Percentiles rank a stretch among this genome's conserved stretches.
phyloP scores from a whole-genome alignment of 1,140 invertebrate genomes.

The Epicauta chinensis region DNA sequence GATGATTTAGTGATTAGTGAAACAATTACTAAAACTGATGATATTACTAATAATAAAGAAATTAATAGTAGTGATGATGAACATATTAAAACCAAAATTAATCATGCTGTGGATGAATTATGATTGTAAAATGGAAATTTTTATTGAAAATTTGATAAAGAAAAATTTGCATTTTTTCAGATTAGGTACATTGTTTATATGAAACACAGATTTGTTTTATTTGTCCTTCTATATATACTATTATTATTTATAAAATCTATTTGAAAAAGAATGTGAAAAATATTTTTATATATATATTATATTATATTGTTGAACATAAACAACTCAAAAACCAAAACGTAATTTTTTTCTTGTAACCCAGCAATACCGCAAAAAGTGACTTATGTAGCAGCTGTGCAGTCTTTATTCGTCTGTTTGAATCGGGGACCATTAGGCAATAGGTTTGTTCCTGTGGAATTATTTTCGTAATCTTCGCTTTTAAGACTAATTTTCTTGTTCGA shows the following conservation, averaged over 20 bases:
- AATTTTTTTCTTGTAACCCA: no score
- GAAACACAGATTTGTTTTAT: slow-evolving; percentile 2
- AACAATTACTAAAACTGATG: background rate
- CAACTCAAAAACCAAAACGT: no score
- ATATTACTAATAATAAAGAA: slow-evolving; percentile 9
- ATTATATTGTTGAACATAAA: slow-evolving; percentile 16
- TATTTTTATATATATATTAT: slow-evolving; percentile 13
- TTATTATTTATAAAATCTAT: slow-evolving; percentile 9
- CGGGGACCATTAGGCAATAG: no score
- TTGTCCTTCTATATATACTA: slow-evolving; percentile 7
- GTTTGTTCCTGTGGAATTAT: no score
- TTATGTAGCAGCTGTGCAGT: no score
- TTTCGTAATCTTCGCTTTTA: no score
- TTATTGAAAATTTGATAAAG: background rate
- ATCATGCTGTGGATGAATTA: slow-evolving; percentile 11
- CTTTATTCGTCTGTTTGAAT: no score
- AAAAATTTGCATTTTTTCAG: background rate
- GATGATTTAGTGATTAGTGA: slow-evolving; percentile 9
- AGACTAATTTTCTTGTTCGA: no score
- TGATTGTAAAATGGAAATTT: slow-evolving; percentile 13
- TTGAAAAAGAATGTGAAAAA: slow-evolving; percentile 12
- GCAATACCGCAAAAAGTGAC: no score
- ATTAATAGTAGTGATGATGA: slow-evolving; percentile 13
- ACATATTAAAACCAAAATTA: slow-evolving; percentile 13
- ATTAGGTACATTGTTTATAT: slow-evolving; percentile 9